Evolutionary conservation across 2,888 invertebrate species (phyloP).

Genomic region (Liopterus haemorrhoidalis): DNA sequence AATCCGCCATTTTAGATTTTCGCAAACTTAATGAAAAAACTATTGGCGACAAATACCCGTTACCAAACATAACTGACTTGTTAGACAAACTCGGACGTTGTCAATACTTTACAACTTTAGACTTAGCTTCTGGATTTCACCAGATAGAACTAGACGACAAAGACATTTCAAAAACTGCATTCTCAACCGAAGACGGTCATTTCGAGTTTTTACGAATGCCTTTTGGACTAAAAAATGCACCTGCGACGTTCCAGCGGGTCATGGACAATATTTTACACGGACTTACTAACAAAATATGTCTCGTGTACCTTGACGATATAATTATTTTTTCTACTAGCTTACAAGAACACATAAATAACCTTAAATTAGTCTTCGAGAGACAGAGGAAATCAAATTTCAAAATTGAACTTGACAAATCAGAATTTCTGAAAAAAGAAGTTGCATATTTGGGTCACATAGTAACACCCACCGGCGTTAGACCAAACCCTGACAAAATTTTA

Average conservation of each 20-base stretch:
- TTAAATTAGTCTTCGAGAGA: slow-evolving; percentile 31
- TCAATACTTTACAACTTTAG: slow-evolving; percentile 32
- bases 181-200: slow-evolving; percentile 31
- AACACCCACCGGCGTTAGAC: no score
- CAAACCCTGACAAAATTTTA: no score
- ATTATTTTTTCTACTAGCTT: slow-evolving; percentile 34
- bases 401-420: slow-evolving; percentile 32
- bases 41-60: slow-evolving; percentile 35
- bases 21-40: slow-evolving; percentile 36
- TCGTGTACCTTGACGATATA: slow-evolving; percentile 37
- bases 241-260: slow-evolving; percentile 32
- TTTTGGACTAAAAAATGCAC: slow-evolving; percentile 33
- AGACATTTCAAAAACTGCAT: slow-evolving; percentile 34
- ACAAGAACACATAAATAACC: no score
- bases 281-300: slow-evolving; percentile 28
- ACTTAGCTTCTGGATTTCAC: slow-evolving; percentile 33
- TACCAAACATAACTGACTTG: slow-evolving; percentile 28
- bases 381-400: slow-evolving; percentile 30
- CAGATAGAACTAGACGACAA: slow-evolving; percentile 31
- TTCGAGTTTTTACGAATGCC: no score
- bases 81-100: slow-evolving; percentile 18
- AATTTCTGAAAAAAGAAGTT: slow-evolving; percentile 31
- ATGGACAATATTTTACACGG: slow-evolving; percentile 34
- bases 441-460: slow-evolving; percentile 38
- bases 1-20: slow-evolving; percentile 34